Percentiles rank a stretch among this genome's conserved stretches.
Conservation (phyloP, 2,888 invertebrate species). For the Smittia aterrima region DNA sequence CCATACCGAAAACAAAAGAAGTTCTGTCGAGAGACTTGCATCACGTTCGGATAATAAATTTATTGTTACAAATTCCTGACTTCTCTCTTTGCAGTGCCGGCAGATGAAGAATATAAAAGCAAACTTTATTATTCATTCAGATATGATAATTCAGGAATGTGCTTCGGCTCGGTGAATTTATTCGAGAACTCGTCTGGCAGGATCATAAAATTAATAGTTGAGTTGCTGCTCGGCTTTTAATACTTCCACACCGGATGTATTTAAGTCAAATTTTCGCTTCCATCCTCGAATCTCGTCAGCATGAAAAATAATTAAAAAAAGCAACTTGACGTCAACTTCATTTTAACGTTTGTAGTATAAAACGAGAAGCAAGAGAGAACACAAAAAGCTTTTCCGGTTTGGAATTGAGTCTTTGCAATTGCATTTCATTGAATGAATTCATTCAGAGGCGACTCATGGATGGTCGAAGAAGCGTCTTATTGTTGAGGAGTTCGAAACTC, state of each 20-base stretch:
- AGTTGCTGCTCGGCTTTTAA: neutral
- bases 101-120: neutral
- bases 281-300: neutral
- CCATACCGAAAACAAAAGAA: slow-evolving; percentile 4
- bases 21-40: neutral
- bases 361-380: neutral
- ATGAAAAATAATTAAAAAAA: slow-evolving; percentile 7
- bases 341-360: neutral
- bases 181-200: slow-evolving; percentile 15
- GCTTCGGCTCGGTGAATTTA: neutral
- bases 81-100: neutral
- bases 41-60: slow-evolving; percentile 37
- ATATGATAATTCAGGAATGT: slow-evolving; percentile 16
- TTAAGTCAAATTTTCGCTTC: slow-evolving; percentile 18
- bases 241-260: slow-evolving; percentile 11
- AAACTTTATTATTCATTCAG: slow-evolving; percentile 23
- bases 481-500: neutral
- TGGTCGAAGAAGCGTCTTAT: neutral
- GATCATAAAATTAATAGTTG: slow-evolving; percentile 18
- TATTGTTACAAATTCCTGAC: neutral
- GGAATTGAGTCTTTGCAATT: slow-evolving; percentile 23
- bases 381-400: neutral
- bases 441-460: neutral
- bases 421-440: neutral
- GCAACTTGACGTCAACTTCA: slow-evolving; percentile 16